Percentiles rank a stretch among this genome's conserved stretches.
These are phyloP conservation scores for Gymnothorax javanicus DNA, from an alignment of 2,797 vertebrate genomes.

Conservation along the genomic window DNA sequence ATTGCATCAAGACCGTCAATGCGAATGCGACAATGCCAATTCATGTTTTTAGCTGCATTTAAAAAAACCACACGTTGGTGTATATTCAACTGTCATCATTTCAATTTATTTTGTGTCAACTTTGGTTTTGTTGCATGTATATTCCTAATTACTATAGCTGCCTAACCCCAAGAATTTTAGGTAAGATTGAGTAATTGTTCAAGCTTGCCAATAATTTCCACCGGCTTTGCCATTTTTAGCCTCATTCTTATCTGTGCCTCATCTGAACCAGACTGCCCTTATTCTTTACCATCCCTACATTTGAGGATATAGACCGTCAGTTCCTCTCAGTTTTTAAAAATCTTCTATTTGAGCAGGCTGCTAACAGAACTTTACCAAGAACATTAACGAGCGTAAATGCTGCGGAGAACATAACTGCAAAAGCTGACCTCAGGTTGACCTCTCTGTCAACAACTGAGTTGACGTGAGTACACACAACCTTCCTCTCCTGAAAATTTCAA, in stretches of 20 bases:
- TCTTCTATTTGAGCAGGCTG: background rate
- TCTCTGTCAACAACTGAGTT: background rate
- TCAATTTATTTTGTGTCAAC: background rate
- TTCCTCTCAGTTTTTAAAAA: background rate
- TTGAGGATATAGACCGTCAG: background rate
- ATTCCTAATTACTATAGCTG: background rate
- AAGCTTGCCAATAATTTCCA: slow-evolving; percentile 10
- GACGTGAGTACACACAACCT: background rate
- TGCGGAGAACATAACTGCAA: background rate
- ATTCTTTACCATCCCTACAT: background rate
- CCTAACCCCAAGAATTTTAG: background rate
- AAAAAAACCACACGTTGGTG: no score
- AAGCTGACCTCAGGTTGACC: no score
- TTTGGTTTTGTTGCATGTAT: background rate
- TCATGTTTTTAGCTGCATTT: no score
- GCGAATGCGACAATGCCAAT: background rate
- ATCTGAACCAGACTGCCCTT: background rate
- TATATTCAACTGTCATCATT: background rate
- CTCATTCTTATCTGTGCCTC: background rate
- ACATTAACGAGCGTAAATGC: background rate
- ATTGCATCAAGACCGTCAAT: background rate
- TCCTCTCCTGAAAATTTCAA: background rate
- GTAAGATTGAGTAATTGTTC: slow-evolving; percentile 11
- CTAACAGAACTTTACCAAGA: background rate
- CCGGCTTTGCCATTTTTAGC: background rate